Conservation (phyloP, 2,113 vertebrate genomes). For the Prunella fulvescens region DNA sequence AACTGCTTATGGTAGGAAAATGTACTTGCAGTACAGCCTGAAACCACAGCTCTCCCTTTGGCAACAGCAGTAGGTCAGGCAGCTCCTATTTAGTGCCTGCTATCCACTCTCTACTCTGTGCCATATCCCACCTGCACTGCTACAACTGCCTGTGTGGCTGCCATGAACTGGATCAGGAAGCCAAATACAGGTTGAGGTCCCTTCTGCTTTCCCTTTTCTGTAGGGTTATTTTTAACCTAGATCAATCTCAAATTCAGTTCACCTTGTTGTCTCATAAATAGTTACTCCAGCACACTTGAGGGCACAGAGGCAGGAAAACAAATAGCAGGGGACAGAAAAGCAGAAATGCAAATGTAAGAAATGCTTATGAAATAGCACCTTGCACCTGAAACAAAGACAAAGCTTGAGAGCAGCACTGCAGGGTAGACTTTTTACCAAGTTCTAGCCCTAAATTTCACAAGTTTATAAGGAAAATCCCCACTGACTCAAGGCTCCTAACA, state of each 20-base stretch:
- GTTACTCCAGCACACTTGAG: not conserved
- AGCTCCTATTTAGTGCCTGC: not conserved
- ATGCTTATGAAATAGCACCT: not conserved
- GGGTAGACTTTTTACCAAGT: not conserved
- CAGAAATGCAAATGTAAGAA: not conserved
- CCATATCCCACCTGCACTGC: not conserved
- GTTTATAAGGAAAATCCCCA: not conserved
- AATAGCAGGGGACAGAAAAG: not conserved
- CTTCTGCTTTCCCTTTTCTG: conserved; percentile 9
- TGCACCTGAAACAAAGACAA: not conserved
- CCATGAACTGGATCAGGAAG: not conserved
- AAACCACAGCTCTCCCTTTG: not conserved
- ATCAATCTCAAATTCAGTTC: conserved; percentile 44
- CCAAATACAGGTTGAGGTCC: not conserved
- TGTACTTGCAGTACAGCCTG: not conserved
- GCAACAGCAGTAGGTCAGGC: not conserved
- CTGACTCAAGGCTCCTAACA: not conserved
- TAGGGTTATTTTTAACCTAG: conserved; percentile 44
- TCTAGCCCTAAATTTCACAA: not conserved
- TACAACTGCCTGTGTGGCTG: not conserved
- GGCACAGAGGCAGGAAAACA: not conserved
- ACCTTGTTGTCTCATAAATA: conserved; percentile 49
- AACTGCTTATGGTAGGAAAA: not conserved
- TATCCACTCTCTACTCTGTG: not conserved
- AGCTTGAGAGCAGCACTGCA: not conserved